Evolutionary conservation across 2,113 vertebrate species (phyloP).

Genomic region (Atlantisia rogersi): DNA sequence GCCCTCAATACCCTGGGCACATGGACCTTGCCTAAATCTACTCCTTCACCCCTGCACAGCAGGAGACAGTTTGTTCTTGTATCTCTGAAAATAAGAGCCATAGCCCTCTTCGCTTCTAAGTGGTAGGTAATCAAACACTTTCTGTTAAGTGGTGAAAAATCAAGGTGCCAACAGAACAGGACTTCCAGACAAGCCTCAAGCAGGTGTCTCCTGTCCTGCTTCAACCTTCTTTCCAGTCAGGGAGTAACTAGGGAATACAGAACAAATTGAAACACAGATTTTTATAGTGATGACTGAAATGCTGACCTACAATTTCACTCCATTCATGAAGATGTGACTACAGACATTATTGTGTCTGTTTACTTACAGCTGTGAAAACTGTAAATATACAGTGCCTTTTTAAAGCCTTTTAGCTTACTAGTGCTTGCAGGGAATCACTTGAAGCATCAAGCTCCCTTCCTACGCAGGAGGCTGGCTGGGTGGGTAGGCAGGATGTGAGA

Average conservation of each 20-base stretch:
- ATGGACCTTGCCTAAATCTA: neutral
- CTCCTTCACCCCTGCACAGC: neutral
- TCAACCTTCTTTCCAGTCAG: neutral
- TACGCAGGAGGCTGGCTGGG: neutral
- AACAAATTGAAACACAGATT: neutral
- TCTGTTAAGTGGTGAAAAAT: neutral
- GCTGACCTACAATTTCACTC: neutral
- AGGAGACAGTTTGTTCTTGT: neutral
- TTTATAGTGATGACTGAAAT: neutral
- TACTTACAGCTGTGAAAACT: neutral
- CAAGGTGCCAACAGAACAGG: neutral
- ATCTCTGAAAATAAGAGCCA: neutral
- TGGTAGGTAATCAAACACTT: neutral
- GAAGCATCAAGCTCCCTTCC: neutral
- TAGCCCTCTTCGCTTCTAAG: neutral
- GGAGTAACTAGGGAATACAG: neutral
- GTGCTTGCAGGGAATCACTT: neutral
- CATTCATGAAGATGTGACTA: neutral
- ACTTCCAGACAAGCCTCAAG: neutral
- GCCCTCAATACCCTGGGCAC: neutral
- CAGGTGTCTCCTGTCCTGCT: too few relatives aligned
- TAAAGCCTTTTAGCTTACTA: neutral
- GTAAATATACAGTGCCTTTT: neutral
- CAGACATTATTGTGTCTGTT: neutral
- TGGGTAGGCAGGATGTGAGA: neutral